Conservation (phyloP, 2,113 vertebrate genomes). For the Psilopsiagon aymara region DNA sequence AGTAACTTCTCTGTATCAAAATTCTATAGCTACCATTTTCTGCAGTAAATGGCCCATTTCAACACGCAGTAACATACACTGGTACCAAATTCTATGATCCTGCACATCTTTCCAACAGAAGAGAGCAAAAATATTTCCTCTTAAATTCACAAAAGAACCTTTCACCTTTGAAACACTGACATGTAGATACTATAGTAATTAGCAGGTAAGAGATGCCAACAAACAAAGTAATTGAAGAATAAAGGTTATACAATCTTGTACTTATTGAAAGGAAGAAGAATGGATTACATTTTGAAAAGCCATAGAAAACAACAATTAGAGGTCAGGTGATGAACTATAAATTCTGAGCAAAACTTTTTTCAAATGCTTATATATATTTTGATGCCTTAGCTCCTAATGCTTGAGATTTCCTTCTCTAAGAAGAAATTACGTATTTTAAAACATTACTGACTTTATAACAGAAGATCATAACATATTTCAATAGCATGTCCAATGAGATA, state of each 20-base stretch:
- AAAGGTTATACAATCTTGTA: background rate
- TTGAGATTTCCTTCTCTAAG: background rate
- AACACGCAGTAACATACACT: rapidly evolving
- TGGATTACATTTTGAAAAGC: background rate
- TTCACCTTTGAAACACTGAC: background rate
- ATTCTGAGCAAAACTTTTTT: background rate
- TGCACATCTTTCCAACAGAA: background rate
- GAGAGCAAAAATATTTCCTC: background rate
- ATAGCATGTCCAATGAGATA: background rate
- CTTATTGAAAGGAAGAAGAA: background rate
- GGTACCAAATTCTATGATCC: background rate
- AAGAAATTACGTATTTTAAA: background rate
- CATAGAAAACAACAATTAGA: background rate
- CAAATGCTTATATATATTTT: background rate
- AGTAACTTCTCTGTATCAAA: background rate
- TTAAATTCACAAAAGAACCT: background rate
- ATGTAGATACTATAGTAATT: background rate
- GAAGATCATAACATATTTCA: background rate
- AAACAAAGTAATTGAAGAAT: background rate
- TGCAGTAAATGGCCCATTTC: background rate
- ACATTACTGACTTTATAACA: background rate
- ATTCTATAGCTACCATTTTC: background rate
- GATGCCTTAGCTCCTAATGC: background rate
- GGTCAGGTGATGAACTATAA: background rate
- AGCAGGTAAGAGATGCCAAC: background rate